Base-by-base conservation (phyloP, 2,888 invertebrate species). In the Cryptocephalus primarius region DNA sequence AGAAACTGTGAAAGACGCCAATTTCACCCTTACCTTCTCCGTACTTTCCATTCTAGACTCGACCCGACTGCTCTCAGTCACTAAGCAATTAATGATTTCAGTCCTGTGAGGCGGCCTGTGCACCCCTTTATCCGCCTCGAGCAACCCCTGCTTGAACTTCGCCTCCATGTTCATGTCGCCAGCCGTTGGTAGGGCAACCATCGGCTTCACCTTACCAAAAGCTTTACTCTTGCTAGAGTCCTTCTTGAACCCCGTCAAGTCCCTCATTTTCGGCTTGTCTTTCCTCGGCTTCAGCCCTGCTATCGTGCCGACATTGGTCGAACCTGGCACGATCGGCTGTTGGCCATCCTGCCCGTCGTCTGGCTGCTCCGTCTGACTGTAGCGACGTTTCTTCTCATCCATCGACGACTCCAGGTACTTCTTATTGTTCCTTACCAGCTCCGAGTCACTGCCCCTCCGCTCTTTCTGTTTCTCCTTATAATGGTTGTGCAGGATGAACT, bases 281-380 rank as follows among this genome's bases (percentile, higher is more conserved):
- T 59, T 54, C 53, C 69, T 69, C 45, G 65, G 67, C 8, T 68
- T 64, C 49, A 75, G 68, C 44, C 74, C 69, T 36, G 74, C 71
- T 44, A 82, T 74, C 33, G 82, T 83, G 50, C 83, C 83, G 54
- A 79, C 76, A 68, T 83, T 82, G 43, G 82, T 82, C n/a, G 83
- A 83, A 34, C 83, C 83, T 52, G 79, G 74, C 36, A 68, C 58
- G 9, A 13, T 10, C 6, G 43, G 34, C 12, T 62, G 54, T 14
- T 63, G 74, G 9, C 56, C 54, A 40, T 59, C 62, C 2, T 22
- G 22, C 22, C 22, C 22, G 10, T 53, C 56, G 11, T 47, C 49
- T 4, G 46, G 48, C 11, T 60, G 56, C 43, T 69, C 69, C 60
- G 73, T 74, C 63, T 78, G 77, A 66, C 75, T 76, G 57, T 78